Evolutionary conservation across 2,113 vertebrate species (phyloP).

Genomic region (Callithrix jacchus): DNA sequence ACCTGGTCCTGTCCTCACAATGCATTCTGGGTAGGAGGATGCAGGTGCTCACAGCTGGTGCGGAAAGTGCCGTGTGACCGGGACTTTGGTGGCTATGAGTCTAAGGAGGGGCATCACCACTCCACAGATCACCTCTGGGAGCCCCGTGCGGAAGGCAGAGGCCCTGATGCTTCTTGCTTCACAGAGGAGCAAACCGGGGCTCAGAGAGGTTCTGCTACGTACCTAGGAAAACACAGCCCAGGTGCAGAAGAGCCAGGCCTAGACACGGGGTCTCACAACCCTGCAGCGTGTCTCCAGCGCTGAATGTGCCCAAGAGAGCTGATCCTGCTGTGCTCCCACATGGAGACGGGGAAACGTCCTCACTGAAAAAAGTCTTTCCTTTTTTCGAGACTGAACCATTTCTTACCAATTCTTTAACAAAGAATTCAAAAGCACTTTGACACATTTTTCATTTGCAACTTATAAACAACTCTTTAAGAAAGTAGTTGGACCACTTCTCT

Average conservation of each 20-base stretch:
- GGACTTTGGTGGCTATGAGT: background rate
- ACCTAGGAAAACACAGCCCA: background rate
- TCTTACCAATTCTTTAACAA: too few species aligned
- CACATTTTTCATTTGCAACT: too few species aligned
- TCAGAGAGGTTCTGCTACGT: background rate
- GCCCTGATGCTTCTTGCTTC: background rate
- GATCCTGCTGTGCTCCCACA: accelerated
- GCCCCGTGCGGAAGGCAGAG: background rate
- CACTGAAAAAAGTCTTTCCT: too few species aligned
- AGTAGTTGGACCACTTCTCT: too few species aligned
- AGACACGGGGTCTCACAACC: background rate
- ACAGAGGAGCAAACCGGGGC: background rate
- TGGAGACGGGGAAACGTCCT: background rate
- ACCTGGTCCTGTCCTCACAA: background rate
- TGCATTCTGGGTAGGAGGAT: accelerated
- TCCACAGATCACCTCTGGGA: background rate
- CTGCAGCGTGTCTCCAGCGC: background rate
- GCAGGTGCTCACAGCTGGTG: background rate
- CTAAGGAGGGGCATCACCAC: background rate
- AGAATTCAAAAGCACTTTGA: too few species aligned
- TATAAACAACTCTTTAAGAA: too few species aligned
- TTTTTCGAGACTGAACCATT: too few species aligned
- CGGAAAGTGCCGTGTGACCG: background rate
- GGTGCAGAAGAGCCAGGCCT: background rate
- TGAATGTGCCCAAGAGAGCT: background rate